Evolutionary conservation across 2,113 vertebrate genomes (phyloP).

Genomic region (Proteles cristata): DNA sequence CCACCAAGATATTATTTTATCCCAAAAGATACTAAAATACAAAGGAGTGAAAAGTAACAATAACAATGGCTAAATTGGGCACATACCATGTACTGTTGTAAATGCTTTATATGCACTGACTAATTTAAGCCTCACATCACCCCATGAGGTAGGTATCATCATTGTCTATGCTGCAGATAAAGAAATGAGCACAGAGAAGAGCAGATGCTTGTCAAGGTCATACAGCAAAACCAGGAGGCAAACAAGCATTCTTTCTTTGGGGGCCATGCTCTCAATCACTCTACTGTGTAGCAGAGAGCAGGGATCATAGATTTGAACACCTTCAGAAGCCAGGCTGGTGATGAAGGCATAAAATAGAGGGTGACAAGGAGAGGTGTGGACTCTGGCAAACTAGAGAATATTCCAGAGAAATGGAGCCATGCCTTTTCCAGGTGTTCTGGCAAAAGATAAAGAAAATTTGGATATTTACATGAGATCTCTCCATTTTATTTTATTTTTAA

Average conservation of each 20-base stretch:
- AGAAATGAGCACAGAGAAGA: not conserved
- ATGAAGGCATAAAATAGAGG: not conserved
- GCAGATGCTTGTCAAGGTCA: not conserved
- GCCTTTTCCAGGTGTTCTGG: not conserved
- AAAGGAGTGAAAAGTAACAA: not conserved
- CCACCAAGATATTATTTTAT: not conserved
- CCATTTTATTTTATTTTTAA: not conserved
- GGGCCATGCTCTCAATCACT: not conserved
- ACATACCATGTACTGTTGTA: fast-evolving
- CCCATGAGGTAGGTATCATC: not conserved
- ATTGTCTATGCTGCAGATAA: not conserved
- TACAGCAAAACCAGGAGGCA: not conserved
- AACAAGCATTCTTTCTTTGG: not conserved
- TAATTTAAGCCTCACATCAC: not conserved
- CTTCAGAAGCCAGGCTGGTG: not conserved
- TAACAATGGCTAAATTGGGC: fast-evolving
- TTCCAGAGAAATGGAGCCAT: not conserved
- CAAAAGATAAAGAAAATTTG: not conserved
- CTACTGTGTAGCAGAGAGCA: not conserved
- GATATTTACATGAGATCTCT: not conserved
- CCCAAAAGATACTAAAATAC: not conserved
- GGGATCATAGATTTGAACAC: not conserved
- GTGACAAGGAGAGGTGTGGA: not conserved
- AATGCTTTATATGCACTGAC: not conserved
- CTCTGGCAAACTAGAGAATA: not conserved